Conservation (phyloP, 2,113 vertebrate species). For the Cinclus mexicanus region DNA sequence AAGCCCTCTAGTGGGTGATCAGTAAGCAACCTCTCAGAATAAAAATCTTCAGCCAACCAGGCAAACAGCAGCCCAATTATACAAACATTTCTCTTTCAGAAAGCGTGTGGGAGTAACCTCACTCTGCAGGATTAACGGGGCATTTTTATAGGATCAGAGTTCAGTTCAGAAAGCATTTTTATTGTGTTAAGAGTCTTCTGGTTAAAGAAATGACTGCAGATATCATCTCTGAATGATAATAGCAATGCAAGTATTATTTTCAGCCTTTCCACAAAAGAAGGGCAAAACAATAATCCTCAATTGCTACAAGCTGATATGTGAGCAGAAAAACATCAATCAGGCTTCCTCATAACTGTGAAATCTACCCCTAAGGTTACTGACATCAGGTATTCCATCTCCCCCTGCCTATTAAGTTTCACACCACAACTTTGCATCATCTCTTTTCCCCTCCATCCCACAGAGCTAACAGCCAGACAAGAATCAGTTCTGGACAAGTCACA, state of each 20-base stretch:
- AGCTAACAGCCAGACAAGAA: neutral
- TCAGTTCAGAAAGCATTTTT: constrained; percentile 30
- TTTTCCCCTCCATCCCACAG: neutral
- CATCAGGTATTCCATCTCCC: neutral
- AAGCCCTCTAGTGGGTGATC: constrained; percentile 46
- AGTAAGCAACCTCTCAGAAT: neutral
- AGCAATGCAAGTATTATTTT: constrained; percentile 37
- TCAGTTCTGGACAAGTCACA: neutral
- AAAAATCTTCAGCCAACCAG: neutral
- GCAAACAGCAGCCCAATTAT: neutral
- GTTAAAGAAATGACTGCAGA: constrained; percentile 1
- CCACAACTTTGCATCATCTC: neutral
- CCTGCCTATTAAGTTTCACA: neutral
- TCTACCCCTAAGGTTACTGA: neutral
- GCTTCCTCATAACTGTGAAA: neutral
- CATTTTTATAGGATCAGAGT: neutral
- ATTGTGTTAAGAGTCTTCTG: neutral
- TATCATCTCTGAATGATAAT: neutral
- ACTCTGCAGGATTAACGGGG: neutral
- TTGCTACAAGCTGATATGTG: neutral
- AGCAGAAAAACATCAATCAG: neutral
- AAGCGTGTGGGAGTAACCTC: neutral
- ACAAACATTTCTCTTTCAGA: neutral
- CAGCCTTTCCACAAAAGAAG: neutral
- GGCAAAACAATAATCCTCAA: neutral